A percentile compares a stretch with the other conserved stretches of the same genome.
Conservation (phyloP, 2,797 vertebrate genomes). For the Octomys mimax region DNA sequence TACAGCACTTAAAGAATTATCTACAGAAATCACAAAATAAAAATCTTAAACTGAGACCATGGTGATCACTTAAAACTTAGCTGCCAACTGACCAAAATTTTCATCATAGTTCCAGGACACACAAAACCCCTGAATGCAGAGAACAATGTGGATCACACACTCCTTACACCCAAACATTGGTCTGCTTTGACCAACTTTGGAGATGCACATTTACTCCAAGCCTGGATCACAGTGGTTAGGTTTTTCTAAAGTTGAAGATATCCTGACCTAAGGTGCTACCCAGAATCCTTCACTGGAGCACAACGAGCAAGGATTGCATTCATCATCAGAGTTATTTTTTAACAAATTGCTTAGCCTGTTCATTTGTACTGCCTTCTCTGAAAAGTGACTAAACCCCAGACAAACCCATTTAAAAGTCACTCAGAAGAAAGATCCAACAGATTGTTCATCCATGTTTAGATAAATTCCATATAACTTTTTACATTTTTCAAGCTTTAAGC, state of each 20-base stretch:
- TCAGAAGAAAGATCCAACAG: neutral
- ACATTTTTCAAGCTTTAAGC: neutral
- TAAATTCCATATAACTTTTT: neutral
- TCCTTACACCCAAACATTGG: too few species aligned
- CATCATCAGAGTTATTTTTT: neutral
- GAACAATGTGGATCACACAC: too few species aligned
- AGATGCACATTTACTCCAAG: neutral
- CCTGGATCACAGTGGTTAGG: neutral
- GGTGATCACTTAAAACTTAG: neutral
- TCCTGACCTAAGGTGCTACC: neutral
- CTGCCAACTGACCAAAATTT: neutral
- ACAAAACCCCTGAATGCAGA: neutral
- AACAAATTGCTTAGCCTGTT: neutral
- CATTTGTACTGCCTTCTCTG: neutral
- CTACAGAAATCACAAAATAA: neutral
- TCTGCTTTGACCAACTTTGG: neutral
- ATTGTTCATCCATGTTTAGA: neutral
- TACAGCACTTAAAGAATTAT: neutral
- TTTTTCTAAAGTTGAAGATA: neutral
- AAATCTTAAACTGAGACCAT: neutral
- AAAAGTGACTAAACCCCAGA: neutral
- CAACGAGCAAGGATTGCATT: neutral
- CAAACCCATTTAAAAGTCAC: neutral
- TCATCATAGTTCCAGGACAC: rapidly evolving
- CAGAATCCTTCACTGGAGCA: neutral